Evolutionary conservation across 2,797 vertebrate genomes (phyloP), one percentile per base, ranked within the genome.

Genomic region (Oreonectes daqikongensis): DNA sequence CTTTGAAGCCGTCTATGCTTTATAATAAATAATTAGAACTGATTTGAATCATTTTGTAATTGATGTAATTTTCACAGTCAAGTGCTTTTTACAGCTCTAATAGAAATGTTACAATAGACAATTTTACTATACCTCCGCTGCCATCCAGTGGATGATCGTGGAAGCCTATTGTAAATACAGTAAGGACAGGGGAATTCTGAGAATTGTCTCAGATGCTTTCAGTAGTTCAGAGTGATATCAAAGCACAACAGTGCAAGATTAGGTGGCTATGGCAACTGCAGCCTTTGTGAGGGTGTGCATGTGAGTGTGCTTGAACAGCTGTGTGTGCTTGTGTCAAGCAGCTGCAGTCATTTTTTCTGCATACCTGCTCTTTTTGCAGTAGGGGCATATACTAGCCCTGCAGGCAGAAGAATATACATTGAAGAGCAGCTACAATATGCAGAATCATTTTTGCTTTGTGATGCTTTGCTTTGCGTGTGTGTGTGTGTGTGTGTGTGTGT

Each of bases 301-400:
- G 35, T 38, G 18, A 44, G 57, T 57, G 22, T 46, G 22, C 59
- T 5, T 38, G 9, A 3, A 6, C 6, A 6, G 9, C n/a, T 67
- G 52, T 17, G 17, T 61, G 65, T 42, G 40, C 6, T 3, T 42
- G 40, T 50, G 59, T 35, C 35, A 69, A 69, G 65, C 74, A 68
- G 64, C 53, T 76, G 53, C 74, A 38, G 74, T 46, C 38, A 12
- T 64, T 59, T 61, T 75, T 67, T 73, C 74, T 80, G 68, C 71
- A 69, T 84, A 86, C 84, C 86, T 87, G 79, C 67, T 85, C 78
- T 79, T 86, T 84, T 79, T 84, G 86, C 86, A 87, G 82, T 77
- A 84, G 65, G 81, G 86, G 79, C 86, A 87, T 80, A 81, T 82
- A 85, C 72, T 79, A 79, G 82, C 81, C 84, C 84, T 87, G 79